These are phyloP conservation scores for Cotesia vestalis DNA, from an alignment of 1,140 invertebrate genomes.

Conservation along the genomic window DNA sequence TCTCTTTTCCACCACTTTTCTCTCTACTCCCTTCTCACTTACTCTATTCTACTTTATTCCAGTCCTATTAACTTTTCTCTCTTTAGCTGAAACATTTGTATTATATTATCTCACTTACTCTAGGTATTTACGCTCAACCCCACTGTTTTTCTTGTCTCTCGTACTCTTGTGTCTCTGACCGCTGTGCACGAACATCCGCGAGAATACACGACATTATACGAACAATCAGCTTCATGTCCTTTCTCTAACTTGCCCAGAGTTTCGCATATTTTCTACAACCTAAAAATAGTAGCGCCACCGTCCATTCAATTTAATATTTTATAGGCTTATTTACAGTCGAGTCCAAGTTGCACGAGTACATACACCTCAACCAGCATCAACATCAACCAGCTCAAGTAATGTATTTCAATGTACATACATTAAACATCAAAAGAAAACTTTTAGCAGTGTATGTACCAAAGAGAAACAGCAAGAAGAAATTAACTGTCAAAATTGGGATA, in stretches of 20 bases:
- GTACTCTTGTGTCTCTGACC: conserved; percentile 57
- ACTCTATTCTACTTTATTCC: conserved; percentile 15
- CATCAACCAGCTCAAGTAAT: conserved; percentile 2
- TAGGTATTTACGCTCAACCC: not conserved
- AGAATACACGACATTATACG: conserved; percentile 46
- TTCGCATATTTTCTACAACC: conserved; percentile 51
- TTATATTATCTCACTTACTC: conserved; percentile 24
- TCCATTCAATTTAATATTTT: conserved; percentile 13
- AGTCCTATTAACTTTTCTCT: conserved; percentile 20
- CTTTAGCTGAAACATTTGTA: not conserved
- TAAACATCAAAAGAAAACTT: conserved; percentile 4
- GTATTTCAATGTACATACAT: not conserved
- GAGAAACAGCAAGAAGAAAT: not conserved
- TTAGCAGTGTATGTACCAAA: no score
- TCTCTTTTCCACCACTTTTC: conserved; percentile 28
- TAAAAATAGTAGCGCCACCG: conserved; percentile 46
- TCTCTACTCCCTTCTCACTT: conserved; percentile 23
- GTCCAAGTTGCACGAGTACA: conserved; percentile 35
- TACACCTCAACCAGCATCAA: not conserved
- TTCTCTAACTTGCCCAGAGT: conserved; percentile 34
- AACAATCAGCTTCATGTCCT: conserved; percentile 43
- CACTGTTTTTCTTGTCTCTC: conserved; percentile 22
- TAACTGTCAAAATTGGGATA: not conserved
- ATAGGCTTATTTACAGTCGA: not conserved
- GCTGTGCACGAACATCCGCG: conserved; percentile 55